phyloP scores from a whole-genome alignment of 2,113 vertebrate species.

The Emberiza fucata region DNA sequence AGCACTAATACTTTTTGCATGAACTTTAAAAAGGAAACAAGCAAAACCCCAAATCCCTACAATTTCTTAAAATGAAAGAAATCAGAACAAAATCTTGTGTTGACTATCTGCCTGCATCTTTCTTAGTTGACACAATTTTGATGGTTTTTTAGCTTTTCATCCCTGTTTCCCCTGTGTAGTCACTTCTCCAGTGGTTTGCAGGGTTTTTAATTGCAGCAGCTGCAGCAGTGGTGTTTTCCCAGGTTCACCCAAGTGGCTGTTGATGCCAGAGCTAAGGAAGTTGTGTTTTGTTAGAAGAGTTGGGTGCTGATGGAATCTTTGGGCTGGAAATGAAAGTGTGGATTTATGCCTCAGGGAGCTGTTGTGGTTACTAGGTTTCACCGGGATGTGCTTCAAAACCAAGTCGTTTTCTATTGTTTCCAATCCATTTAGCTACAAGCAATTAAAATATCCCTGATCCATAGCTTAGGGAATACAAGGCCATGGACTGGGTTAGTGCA shows the following conservation, averaged over 20 bases:
- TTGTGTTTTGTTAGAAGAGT: not conserved
- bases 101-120: not conserved
- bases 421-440: not conserved
- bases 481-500: not conserved
- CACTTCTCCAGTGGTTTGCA: not conserved
- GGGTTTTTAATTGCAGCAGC: not conserved
- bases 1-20: not conserved
- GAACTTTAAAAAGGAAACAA: not conserved
- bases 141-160: not conserved
- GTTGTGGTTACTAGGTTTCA: not conserved
- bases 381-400: not conserved
- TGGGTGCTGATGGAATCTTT: not conserved
- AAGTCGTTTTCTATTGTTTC: not conserved
- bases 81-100: not conserved
- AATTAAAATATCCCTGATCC: not conserved
- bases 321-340: not conserved
- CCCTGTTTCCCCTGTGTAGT: not conserved
- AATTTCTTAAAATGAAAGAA: not conserved
- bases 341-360: not conserved
- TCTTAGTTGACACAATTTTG: not conserved
- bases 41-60: accelerated
- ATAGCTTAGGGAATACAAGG: not conserved
- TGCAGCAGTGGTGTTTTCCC: accelerated
- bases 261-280: not conserved
- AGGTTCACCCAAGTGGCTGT: not conserved